Evolutionary conservation across 2,113 vertebrate genomes (phyloP).

Genomic region (Oreochromis niloticus): DNA sequence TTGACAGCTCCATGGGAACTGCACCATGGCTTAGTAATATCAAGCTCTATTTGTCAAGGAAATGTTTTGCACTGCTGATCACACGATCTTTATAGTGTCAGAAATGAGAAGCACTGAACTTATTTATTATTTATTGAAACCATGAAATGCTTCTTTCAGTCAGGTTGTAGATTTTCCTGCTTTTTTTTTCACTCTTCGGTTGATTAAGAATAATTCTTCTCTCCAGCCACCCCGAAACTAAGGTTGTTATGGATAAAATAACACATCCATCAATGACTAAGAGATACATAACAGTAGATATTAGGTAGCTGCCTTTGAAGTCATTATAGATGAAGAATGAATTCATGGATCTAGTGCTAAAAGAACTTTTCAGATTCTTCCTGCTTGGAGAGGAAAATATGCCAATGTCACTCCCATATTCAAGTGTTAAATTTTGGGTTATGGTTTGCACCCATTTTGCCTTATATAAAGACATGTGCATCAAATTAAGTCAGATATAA

Average conservation of each 20-base stretch:
- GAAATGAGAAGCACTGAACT: background rate
- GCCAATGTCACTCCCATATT: background rate
- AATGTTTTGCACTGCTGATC: background rate
- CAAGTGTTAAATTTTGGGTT: background rate
- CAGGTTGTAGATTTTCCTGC: background rate
- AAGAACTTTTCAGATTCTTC: background rate
- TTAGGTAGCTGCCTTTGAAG: background rate
- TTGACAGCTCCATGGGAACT: background rate
- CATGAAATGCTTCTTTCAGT: background rate
- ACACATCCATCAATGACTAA: background rate
- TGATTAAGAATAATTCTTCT: background rate
- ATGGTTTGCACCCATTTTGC: background rate
- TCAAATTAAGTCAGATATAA: background rate
- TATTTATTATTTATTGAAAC: constrained; percentile 4
- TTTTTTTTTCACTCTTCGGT: background rate
- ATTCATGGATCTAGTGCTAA: background rate
- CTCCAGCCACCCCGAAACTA: background rate
- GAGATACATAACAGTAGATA: background rate
- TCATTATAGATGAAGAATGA: background rate
- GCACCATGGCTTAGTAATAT: background rate
- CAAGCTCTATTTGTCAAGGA: background rate
- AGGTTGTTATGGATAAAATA: background rate
- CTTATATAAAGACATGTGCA: background rate
- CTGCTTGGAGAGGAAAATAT: background rate
- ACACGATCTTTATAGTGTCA: background rate